Base-by-base conservation (phyloP, 2,113 vertebrate genomes). In the Columbina picui region DNA sequence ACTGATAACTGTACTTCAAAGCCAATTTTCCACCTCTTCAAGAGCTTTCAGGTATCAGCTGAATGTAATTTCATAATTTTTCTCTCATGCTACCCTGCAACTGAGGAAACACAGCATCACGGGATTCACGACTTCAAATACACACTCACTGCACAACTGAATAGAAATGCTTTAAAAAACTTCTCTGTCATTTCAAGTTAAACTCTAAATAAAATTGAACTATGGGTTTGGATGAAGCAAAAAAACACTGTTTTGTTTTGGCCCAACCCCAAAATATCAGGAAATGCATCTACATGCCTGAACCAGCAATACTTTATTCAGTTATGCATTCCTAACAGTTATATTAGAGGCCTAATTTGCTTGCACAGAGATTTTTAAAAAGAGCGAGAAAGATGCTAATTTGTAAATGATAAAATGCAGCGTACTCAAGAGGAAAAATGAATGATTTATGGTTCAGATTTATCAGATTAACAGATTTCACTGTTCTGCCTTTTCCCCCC, bases 361-460 rank as follows among this genome's bases (percentile, higher is more conserved):
- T 38, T 67, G 52, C 16, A 70, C 2, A 7, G 67, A 91, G 74
- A 65, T 83, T 71, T 26, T 69, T 22, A 67, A 85, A 77, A 55
- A 70, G 29, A 92, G 2, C 22, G 84, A 25, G 82, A 94, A 90
- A 91, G 7, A 91, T 89, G n/a, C 12, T 89, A 81, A 93, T 93
- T 88, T 95, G 7, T 61, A 95, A 96, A 87, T 64, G 22, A 84
- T 53, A 60, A 65, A 84, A 87, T 80, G 13, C 43, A 82, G 85
- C 30, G 20, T 23, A 87, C 20, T 95, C 32, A 36, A 16, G 65
- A 89, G 50, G 53, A 79, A 96, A 87, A 96, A 41, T 27, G 11
- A 87, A 91, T 59, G 13, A 89, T 79, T 95, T 90, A 71, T 68
- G 22, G 39, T 70, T 75, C 32, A 84, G 52, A 95, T 94, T 83